Percentiles rank a stretch among this genome's conserved stretches.
phyloP scores from a whole-genome alignment of 2,888 invertebrate species.

The Metallyticus violacea region DNA sequence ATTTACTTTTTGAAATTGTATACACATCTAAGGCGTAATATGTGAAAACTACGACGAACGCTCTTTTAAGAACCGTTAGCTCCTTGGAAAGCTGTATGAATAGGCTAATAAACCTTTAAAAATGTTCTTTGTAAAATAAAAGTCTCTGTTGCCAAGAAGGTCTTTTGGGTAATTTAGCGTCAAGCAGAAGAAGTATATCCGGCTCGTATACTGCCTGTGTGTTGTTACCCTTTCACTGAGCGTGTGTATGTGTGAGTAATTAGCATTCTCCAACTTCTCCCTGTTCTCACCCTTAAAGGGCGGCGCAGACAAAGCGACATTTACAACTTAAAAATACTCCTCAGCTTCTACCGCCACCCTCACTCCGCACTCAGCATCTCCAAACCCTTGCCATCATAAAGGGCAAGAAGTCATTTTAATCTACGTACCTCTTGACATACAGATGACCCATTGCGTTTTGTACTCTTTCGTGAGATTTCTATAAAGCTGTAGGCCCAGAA shows the following conservation, averaged over 20 bases:
- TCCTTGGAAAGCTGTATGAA: neutral
- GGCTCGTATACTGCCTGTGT: neutral
- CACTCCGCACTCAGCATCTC: neutral
- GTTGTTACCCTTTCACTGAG: neutral
- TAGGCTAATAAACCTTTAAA: neutral
- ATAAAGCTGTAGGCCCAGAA: too few relatives aligned
- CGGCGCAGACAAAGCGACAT: slow-evolving; percentile 18
- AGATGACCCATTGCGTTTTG: neutral
- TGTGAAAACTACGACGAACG: neutral
- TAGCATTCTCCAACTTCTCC: slow-evolving; percentile 3
- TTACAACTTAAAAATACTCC: slow-evolving; percentile 13
- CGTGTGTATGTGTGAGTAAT: neutral
- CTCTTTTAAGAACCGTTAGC: neutral
- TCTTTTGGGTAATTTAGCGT: neutral
- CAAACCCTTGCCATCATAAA: too few relatives aligned
- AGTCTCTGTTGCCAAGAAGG: neutral
- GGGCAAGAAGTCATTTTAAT: neutral
- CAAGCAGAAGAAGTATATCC: neutral
- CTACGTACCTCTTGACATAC: neutral
- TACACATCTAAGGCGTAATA: too few relatives aligned
- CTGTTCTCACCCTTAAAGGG: slow-evolving; percentile 7
- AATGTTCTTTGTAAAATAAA: neutral
- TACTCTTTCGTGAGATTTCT: neutral
- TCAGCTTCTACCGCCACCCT: neutral
- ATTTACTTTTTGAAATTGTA: too few relatives aligned